Percentiles rank a stretch among this genome's conserved stretches.
phyloP scores from a whole-genome alignment of 1,140 invertebrate genomes.

The Solenopsis invicta region DNA sequence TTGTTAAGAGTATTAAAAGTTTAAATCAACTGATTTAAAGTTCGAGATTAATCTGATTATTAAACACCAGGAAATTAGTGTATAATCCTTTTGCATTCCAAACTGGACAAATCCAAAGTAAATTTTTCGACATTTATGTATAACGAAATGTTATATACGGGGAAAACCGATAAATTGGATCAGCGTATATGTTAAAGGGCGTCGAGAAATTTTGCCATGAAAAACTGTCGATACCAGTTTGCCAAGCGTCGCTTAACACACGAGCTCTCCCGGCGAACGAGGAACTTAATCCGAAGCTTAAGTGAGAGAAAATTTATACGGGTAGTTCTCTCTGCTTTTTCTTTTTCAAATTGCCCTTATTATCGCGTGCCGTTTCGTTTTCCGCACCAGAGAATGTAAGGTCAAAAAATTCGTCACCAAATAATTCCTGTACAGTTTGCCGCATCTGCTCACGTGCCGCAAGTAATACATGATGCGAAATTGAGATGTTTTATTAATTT shows the following conservation, averaged over 20 bases:
- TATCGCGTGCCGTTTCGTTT: constrained; percentile 6
- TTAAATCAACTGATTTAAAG: constrained; percentile 14
- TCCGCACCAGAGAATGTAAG: background rate
- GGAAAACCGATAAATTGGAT: background rate
- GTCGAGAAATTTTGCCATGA: constrained; percentile 16
- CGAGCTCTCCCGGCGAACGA: constrained; percentile 2
- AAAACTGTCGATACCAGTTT: constrained; percentile 56
- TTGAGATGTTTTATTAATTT: background rate
- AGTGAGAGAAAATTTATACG: constrained; percentile 42
- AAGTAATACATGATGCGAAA: background rate
- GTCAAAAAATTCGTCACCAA: constrained; percentile 2
- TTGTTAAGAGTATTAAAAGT: background rate
- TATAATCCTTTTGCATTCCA: background rate
- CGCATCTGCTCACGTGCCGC: background rate
- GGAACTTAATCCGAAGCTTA: constrained; percentile 36
- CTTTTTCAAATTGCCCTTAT: constrained; percentile 11
- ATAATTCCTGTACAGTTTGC: background rate
- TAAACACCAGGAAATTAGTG: background rate
- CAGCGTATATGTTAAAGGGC: background rate
- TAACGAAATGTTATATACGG: background rate
- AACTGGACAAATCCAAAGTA: background rate
- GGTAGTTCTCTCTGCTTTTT: background rate
- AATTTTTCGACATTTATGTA: constrained; percentile 2
- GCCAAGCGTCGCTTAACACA: constrained; percentile 18
- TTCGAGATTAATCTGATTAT: background rate